Base-by-base conservation (phyloP, 2,797 vertebrate genomes). In the Erethizon dorsatum region DNA sequence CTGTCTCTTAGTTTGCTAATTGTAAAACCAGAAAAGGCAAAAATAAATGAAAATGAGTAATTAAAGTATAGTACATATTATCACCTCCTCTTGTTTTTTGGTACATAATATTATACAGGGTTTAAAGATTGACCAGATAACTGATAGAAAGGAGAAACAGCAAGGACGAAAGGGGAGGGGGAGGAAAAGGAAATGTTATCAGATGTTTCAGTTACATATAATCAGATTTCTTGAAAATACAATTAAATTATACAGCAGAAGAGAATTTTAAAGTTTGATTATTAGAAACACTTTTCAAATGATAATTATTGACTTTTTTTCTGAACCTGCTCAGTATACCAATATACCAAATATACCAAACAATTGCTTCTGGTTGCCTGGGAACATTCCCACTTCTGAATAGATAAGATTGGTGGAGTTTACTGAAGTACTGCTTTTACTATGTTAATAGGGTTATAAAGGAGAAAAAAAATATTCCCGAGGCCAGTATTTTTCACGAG, bases 381-480 rank as follows among this genome's bases (percentile, higher is more conserved):
- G 47, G 18, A 75, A 82, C 47, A 47, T 83, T 31, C 18, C 52
- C 41, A 11, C 20, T 83, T 71, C 56, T 50, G 75, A 83, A 52
- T 87, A 79, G 52, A n/a, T 41, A 57, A 20, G 18, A 79, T 2
- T 22, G 67, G 54, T 71, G 56, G 8, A 24, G 28, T 83, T 94
- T 84, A 50, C 84, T 45, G 31, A 80, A 73, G 28, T 10, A 33
- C 63, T 82, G n/a, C 15, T 88, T 67, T 1, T 67, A 63, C 20
- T 26, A 47, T 96, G 93, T 88, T 86, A 94, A 94, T 45, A 8
- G 22, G 50, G 65, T 95, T 83, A 97, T 71, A 94, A 96, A 56
- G 10, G 91, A 96, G 14, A 54, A 57, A 57, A 57, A 94, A 63
- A 96, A 94, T 73, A 52, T 0, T 84, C 5, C 82, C 13, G 95